Evolutionary conservation across 2,113 vertebrate genomes (phyloP).

Genomic region (Psilopogon haemacephalus): DNA sequence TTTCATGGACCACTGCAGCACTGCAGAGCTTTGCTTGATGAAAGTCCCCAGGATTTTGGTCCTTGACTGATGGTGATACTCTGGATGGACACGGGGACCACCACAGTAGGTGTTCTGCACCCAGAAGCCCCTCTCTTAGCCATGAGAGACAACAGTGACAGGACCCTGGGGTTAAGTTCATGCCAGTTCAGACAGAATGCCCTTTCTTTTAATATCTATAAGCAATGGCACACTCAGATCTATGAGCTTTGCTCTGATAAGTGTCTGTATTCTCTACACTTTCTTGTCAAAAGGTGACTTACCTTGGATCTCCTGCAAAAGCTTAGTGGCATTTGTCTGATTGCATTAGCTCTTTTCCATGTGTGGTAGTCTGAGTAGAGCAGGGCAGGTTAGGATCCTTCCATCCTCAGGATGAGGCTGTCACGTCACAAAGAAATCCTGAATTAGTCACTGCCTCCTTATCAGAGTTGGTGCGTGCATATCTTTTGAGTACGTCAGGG

Average conservation of each 20-base stretch:
- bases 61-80: not conserved
- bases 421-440: not conserved
- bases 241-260: not conserved
- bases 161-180: not conserved
- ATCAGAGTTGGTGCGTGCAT: not conserved
- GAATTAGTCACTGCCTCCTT: not conserved
- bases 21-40: not conserved
- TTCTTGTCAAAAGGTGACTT: not conserved
- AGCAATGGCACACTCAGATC: not conserved
- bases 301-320: not conserved
- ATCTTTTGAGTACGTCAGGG: not conserved
- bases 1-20: not conserved
- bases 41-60: not conserved
- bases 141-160: not conserved
- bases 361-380: not conserved
- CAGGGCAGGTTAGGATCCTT: not conserved
- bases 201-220: not conserved
- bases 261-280: not conserved
- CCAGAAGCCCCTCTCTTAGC: not conserved
- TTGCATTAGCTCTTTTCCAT: not conserved
- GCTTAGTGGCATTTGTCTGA: not conserved
- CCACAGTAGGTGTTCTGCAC: not conserved
- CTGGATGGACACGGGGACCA: not conserved
- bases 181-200: not conserved
- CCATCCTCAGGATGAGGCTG: not conserved